Conservation (phyloP, 2,888 invertebrate species). For the Marasmarcha lunaedactyla region DNA sequence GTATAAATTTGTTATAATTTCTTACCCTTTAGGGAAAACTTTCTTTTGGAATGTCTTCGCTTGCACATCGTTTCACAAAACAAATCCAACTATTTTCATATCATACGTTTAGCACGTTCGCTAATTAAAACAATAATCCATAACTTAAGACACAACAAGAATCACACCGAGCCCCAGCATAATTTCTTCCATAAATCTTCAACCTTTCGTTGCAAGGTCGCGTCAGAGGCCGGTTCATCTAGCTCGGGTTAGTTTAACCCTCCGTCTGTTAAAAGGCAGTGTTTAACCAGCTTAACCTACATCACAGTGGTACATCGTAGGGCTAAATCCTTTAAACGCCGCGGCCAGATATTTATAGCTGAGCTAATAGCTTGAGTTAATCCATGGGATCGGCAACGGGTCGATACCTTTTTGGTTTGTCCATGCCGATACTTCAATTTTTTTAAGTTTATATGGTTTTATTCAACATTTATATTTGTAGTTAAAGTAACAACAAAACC, state of each 20-base stretch:
- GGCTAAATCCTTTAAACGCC: conserved; percentile 61
- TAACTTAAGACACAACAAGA: too few species aligned
- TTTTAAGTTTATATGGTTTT: neutral
- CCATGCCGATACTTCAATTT: conserved; percentile 12
- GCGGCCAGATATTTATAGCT: conserved; percentile 61
- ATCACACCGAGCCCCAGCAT: too few species aligned
- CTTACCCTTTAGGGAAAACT: too few species aligned
- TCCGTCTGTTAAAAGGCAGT: conserved; percentile 17
- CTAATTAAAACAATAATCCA: too few species aligned
- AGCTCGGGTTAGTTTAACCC: neutral
- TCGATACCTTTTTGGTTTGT: conserved; percentile 28
- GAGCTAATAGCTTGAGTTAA: conserved; percentile 55
- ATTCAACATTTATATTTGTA: too few species aligned
- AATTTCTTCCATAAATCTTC: too few species aligned
- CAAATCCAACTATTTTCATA: too few species aligned
- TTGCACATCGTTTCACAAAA: too few species aligned
- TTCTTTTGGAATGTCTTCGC: too few species aligned
- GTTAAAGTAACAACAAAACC: too few species aligned
- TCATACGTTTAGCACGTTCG: too few species aligned
- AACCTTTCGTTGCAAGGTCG: neutral
- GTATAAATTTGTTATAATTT: too few species aligned
- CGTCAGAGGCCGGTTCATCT: neutral
- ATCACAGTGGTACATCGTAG: conserved; percentile 53
- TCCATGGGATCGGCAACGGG: conserved; percentile 28
- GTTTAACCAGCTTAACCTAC: conserved; percentile 41